Evolutionary conservation across 2,113 vertebrate genomes (phyloP).

Genomic region (Terrapene triunguis): DNA sequence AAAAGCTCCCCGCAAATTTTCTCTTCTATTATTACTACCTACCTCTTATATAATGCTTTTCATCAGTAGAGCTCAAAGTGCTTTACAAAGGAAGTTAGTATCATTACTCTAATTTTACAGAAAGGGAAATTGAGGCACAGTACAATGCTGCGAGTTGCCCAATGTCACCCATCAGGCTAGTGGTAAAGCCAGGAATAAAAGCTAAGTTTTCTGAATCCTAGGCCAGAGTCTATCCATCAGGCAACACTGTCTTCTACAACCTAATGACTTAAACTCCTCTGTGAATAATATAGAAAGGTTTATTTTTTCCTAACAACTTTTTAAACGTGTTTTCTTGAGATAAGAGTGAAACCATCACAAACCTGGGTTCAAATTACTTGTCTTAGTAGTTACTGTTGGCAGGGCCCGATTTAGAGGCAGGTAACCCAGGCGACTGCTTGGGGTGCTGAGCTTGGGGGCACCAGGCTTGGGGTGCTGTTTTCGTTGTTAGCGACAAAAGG

Average conservation of each 20-base stretch:
- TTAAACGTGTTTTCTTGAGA: not conserved
- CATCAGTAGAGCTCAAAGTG: not conserved
- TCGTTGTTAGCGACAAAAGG: too few species aligned
- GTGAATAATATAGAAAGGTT: not conserved
- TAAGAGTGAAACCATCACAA: not conserved
- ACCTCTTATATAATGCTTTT: not conserved
- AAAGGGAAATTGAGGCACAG: not conserved
- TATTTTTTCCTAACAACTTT: not conserved
- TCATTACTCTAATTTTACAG: not conserved
- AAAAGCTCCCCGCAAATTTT: not conserved
- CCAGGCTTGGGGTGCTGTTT: too few species aligned
- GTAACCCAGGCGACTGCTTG: accelerated
- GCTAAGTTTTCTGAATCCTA: not conserved
- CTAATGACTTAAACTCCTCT: not conserved
- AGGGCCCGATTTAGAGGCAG: too few species aligned
- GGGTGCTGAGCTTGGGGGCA: too few species aligned
- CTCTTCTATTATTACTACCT: not conserved
- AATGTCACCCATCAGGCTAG: not conserved
- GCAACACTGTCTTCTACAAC: not conserved
- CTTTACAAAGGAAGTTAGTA: not conserved
- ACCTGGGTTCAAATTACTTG: not conserved
- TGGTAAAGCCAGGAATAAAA: not conserved
- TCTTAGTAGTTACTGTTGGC: too few species aligned
- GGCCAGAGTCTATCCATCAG: not conserved
- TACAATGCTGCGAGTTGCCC: not conserved